phyloP scores from a whole-genome alignment of 2,888 invertebrate species.

The Microctonus hyperodae region DNA sequence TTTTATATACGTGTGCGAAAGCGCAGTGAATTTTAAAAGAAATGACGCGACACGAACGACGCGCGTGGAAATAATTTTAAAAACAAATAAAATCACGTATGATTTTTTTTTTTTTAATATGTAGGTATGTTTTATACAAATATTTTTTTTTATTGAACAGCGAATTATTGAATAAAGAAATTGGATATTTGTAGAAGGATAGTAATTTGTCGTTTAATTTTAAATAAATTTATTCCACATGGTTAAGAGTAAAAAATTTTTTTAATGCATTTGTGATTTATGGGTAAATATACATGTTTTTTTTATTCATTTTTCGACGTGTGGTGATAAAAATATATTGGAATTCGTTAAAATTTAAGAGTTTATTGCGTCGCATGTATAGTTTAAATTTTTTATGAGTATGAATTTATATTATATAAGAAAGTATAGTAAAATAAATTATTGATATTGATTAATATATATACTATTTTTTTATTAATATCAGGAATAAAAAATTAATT shows the following conservation, averaged over 20 bases:
- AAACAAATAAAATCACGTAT: not conserved
- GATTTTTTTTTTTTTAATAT: not conserved
- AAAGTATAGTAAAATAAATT: no score
- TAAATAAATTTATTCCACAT: not conserved
- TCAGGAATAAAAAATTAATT: no score
- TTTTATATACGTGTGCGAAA: not conserved
- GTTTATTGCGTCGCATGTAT: no score
- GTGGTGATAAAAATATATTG: no score
- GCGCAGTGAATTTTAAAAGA: slow-evolving; percentile 7
- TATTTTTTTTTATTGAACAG: no score
- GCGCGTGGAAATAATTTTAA: not conserved
- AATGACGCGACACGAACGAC: slow-evolving; percentile 1
- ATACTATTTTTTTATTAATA: no score
- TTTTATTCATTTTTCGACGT: not conserved
- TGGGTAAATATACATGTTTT: not conserved
- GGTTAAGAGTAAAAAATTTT: not conserved
- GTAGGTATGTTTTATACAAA: no score
- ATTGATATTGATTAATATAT: no score
- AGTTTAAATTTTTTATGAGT: no score
- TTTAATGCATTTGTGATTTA: not conserved
- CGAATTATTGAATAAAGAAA: no score
- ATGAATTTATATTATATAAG: no score
- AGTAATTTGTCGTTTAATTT: not conserved
- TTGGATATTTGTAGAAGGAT: not conserved
- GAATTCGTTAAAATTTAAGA: no score